Percentiles rank a stretch among this genome's conserved stretches.
These are phyloP conservation scores for Hydrochoerus hydrochaeris DNA, from an alignment of 2,113 vertebrate species.

Conservation along the genomic window DNA sequence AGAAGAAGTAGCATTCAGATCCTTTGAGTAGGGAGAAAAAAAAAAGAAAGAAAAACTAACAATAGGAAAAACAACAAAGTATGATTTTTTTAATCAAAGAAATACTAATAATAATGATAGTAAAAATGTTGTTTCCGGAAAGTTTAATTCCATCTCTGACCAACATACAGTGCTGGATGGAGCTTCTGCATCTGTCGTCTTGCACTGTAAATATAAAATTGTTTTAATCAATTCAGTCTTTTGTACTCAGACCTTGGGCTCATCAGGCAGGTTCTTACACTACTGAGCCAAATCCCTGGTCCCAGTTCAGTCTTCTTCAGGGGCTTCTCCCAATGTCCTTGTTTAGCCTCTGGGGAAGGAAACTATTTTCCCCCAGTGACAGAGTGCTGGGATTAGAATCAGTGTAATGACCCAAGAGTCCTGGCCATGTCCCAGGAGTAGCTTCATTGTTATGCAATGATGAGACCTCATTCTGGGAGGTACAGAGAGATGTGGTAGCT, in stretches of 20 bases:
- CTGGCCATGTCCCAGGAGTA: accelerated
- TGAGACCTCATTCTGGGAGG: neutral
- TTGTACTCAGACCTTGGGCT: no score
- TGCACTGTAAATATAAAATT: neutral
- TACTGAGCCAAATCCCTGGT: no score
- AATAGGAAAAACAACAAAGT: neutral
- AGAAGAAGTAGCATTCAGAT: neutral
- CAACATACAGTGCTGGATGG: neutral
- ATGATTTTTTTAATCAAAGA: neutral
- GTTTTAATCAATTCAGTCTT: neutral
- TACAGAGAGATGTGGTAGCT: neutral
- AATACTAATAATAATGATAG: neutral
- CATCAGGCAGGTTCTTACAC: no score
- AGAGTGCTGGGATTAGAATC: neutral
- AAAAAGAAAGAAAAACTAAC: neutral
- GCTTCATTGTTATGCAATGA: neutral
- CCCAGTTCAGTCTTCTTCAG: no score
- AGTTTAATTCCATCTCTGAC: neutral
- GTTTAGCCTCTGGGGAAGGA: neutral
- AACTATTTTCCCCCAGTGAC: neutral
- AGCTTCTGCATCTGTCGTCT: neutral
- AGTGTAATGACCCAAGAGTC: neutral
- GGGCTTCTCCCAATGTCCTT: neutral
- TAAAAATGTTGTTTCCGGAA: neutral
- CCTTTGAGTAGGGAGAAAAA: neutral